These are phyloP conservation scores for Coregonus clupeaformis DNA, from an alignment of 2,113 vertebrate species.

Conservation along the genomic window DNA sequence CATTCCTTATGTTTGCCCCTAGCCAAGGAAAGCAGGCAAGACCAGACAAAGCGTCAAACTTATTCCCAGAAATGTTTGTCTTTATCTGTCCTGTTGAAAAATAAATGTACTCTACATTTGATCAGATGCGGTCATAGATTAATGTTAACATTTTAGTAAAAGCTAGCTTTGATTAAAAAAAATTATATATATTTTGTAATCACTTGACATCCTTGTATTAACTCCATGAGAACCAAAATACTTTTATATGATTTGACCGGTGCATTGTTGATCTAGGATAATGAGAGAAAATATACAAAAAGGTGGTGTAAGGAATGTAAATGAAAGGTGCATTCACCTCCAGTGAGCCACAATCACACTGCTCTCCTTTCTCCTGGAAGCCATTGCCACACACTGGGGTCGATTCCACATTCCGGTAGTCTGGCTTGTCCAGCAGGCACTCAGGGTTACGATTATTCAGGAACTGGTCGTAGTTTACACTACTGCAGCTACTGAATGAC, in stretches of 20 bases:
- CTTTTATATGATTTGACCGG: too few relatives aligned
- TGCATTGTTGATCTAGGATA: too few relatives aligned
- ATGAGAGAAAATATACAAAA: not conserved
- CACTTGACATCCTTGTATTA: too few relatives aligned
- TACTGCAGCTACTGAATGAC: conserved; percentile 75
- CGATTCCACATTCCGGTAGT: conserved; percentile 40
- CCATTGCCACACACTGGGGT: conserved; percentile 75
- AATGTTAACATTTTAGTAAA: too few relatives aligned
- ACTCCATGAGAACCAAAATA: too few relatives aligned
- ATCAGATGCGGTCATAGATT: too few relatives aligned
- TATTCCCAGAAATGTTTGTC: too few relatives aligned
- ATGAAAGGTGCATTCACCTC: conserved; percentile 49
- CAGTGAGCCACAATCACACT: conserved; percentile 73
- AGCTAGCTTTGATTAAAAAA: not conserved
- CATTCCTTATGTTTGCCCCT: not conserved
- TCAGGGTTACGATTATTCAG: conserved; percentile 56
- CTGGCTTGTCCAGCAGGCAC: conserved; percentile 73
- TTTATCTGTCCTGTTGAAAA: too few relatives aligned
- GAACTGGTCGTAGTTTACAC: conserved; percentile 60
- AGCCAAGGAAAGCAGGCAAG: not conserved
- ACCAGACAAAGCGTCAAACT: not conserved
- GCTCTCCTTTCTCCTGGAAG: conserved; percentile 75
- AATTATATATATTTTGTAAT: too few relatives aligned
- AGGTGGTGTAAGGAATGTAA: not conserved
- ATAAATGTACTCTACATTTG: too few relatives aligned